These are phyloP conservation scores for Huso huso DNA, from an alignment of 2,797 vertebrate genomes.

Conservation along the genomic window DNA sequence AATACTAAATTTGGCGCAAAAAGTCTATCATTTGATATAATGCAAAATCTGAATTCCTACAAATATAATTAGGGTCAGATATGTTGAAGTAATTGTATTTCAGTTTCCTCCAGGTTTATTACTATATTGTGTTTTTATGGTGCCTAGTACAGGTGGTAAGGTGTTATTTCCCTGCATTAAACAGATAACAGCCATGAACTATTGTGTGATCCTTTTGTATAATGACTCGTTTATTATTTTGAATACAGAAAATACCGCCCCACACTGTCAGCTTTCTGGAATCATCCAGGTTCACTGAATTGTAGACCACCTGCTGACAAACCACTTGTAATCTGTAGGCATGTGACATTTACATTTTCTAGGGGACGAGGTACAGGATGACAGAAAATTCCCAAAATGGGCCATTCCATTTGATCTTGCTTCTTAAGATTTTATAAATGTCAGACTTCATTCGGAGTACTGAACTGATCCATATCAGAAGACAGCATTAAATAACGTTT, in stretches of 20 bases:
- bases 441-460: conserved; percentile 23
- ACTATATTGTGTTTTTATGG: conserved; percentile 86
- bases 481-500: conserved; percentile 14
- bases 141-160: conserved; percentile 81
- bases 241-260: conserved; percentile 49
- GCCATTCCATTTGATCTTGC: neutral
- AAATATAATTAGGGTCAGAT: conserved; percentile 47
- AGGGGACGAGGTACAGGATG: conserved; percentile 27
- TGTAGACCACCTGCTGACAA: conserved; percentile 26
- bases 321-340: conserved; percentile 26
- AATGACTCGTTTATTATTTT: conserved; percentile 42
- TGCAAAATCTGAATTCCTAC: conserved; percentile 39
- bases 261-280: conserved; percentile 8
- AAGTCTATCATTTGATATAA: conserved; percentile 21
- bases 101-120: conserved; percentile 80
- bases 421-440: conserved; percentile 19
- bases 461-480: conserved; percentile 11
- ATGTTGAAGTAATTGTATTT: conserved; percentile 34
- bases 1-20: conserved; percentile 27
- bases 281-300: conserved; percentile 8
- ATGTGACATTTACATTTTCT: conserved; percentile 32
- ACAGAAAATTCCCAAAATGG: conserved; percentile 28
- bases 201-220: conserved; percentile 52
- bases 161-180: conserved; percentile 82
- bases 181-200: conserved; percentile 62